Evolutionary conservation across 2,888 invertebrate genomes (phyloP).

Genomic region (Chloroclystis v-ata): DNA sequence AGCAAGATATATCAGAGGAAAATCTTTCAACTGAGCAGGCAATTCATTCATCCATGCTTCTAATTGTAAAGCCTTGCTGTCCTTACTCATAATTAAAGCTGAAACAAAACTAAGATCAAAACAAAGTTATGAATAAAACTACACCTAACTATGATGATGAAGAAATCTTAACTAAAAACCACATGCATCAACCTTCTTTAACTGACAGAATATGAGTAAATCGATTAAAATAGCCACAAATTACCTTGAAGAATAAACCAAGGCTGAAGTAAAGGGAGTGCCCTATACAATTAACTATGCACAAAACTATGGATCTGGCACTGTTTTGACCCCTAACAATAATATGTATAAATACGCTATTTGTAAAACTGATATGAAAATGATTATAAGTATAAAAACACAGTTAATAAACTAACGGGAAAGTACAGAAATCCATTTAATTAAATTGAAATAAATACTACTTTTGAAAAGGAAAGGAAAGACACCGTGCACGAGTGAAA

Average conservation of each 20-base stretch:
- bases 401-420: too few relatives aligned
- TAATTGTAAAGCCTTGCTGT: slow-evolving; percentile 43
- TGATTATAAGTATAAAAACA: too few relatives aligned
- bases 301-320: too few relatives aligned
- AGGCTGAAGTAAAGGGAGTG: not conserved
- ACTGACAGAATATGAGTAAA: slow-evolving; percentile 13
- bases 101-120: slow-evolving; percentile 14
- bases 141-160: too few relatives aligned
- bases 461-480: not conserved
- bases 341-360: too few relatives aligned
- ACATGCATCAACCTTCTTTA: not conserved
- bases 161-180: too few relatives aligned
- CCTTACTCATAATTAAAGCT: slow-evolving; percentile 56
- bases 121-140: not conserved
- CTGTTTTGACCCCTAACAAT: too few relatives aligned
- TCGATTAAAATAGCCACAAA: slow-evolving; percentile 10
- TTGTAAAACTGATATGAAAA: too few relatives aligned
- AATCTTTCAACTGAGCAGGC: slow-evolving; percentile 75
- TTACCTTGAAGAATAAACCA: slow-evolving; percentile 22
- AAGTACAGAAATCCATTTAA: too few relatives aligned
- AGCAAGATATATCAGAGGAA: slow-evolving; percentile 84
- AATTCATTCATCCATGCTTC: slow-evolving; percentile 85
- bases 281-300: not conserved
- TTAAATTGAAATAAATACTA: not conserved
- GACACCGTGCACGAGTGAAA: too few relatives aligned